Conservation (phyloP, 2,113 vertebrate genomes). For the Murina feae region DNA sequence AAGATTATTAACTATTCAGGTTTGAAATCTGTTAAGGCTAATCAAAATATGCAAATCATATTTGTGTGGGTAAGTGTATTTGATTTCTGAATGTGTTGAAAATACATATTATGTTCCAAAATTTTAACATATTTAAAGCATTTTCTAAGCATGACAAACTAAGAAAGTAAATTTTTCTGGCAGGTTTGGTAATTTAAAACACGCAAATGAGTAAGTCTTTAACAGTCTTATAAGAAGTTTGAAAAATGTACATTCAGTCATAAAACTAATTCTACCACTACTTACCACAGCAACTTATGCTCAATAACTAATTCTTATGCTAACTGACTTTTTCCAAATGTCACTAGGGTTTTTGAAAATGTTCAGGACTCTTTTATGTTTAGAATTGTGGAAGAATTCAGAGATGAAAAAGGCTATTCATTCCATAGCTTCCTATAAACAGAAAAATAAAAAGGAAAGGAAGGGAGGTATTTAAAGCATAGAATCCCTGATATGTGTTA, state of each 20-base stretch:
- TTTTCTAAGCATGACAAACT: background rate
- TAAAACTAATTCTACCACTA: background rate
- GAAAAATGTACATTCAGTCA: background rate
- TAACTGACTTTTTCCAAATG: slow-evolving; percentile 41
- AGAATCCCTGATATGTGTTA: background rate
- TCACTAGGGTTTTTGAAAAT: slow-evolving; percentile 9
- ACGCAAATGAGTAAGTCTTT: background rate
- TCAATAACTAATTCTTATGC: slow-evolving; percentile 8
- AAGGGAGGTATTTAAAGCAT: background rate
- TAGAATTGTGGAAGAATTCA: background rate
- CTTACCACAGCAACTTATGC: background rate
- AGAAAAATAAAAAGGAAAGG: background rate
- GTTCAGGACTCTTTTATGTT: background rate
- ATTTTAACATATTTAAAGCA: background rate
- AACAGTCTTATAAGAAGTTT: background rate
- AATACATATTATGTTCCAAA: background rate
- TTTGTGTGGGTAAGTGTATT: background rate
- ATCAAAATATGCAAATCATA: background rate
- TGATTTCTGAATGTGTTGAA: background rate
- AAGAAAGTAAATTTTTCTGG: background rate
- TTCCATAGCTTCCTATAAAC: background rate
- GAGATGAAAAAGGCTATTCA: background rate
- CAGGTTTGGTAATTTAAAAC: slow-evolving; percentile 14
- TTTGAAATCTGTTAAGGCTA: background rate
- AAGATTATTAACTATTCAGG: background rate